Conservation (phyloP, 1,140 invertebrate species). For the Copidosoma floridanum region DNA sequence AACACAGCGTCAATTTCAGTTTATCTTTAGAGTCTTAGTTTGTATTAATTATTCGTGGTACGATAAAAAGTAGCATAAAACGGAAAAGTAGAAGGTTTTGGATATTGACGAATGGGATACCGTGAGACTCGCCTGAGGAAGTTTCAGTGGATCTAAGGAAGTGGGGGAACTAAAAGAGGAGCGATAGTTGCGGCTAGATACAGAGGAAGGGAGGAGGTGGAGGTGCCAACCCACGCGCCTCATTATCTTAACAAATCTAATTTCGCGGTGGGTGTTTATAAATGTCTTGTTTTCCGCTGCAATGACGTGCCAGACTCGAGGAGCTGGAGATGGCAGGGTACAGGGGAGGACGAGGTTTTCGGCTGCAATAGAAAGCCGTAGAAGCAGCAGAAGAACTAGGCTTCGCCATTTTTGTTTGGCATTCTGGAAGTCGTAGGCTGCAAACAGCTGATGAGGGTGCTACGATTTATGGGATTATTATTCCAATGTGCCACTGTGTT, state of each 20-base stretch:
- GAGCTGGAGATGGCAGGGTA: not conserved
- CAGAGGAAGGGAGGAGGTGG: too few species aligned
- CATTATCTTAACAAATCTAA: slow-evolving; percentile 60
- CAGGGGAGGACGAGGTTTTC: slow-evolving; percentile 13
- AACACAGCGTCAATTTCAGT: slow-evolving; percentile 34
- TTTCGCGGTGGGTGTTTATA: slow-evolving; percentile 56
- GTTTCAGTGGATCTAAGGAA: too few species aligned
- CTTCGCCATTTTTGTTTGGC: too few species aligned
- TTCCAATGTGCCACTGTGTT: slow-evolving; percentile 7
- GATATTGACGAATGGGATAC: too few species aligned
- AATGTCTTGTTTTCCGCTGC: slow-evolving; percentile 56
- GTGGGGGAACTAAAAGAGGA: too few species aligned
- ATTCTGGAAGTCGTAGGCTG: slow-evolving; percentile 11
- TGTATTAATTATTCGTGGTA: too few species aligned
- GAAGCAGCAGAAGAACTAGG: not conserved
- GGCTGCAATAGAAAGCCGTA: slow-evolving; percentile 7
- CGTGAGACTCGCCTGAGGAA: too few species aligned
- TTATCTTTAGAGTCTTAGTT: slow-evolving; percentile 55
- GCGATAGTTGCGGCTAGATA: too few species aligned
- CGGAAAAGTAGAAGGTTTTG: too few species aligned
- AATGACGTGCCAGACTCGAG: slow-evolving; percentile 29
- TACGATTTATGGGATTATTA: slow-evolving; percentile 20
- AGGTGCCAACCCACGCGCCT: slow-evolving; percentile 45
- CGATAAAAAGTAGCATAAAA: too few species aligned
- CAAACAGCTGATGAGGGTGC: slow-evolving; percentile 2